These are phyloP conservation scores for Torymus texanus DNA, from an alignment of 2,888 invertebrate species.

Conservation along the genomic window DNA sequence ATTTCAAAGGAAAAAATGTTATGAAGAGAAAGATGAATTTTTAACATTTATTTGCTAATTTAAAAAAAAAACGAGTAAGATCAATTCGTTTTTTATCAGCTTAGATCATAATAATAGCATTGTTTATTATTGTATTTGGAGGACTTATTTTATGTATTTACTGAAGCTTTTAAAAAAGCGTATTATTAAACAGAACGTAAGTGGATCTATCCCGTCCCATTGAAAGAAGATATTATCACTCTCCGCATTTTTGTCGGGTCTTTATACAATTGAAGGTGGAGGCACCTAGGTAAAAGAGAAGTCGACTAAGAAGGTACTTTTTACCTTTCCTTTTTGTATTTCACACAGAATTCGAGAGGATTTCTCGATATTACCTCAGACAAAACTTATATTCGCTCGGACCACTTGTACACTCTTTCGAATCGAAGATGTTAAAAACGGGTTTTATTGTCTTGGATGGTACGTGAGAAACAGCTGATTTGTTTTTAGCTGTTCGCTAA, in stretches of 20 bases:
- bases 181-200: too few species aligned
- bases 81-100: too few species aligned
- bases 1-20: too few species aligned
- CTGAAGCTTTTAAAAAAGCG: too few species aligned
- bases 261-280: slow-evolving; percentile 11
- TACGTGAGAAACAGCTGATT: not conserved
- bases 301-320: slow-evolving; percentile 29
- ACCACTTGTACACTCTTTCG: slow-evolving; percentile 24
- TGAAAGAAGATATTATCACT: not conserved
- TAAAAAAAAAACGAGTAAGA: too few species aligned
- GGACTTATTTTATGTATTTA: too few species aligned
- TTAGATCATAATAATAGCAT: too few species aligned
- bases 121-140: too few species aligned
- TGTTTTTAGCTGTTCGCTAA: not conserved
- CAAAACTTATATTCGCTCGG: slow-evolving; percentile 16
- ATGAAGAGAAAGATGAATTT: too few species aligned
- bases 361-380: slow-evolving; percentile 15
- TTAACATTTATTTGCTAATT: too few species aligned
- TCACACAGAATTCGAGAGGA: slow-evolving; percentile 8
- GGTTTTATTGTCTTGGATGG: not conserved
- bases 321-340: slow-evolving; percentile 33
- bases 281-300: not conserved
- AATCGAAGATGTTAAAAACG: not conserved
- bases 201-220: too few species aligned
- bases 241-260: slow-evolving; percentile 27